phyloP scores from a whole-genome alignment of 2,888 invertebrate species.

The Epinotia bilunana region DNA sequence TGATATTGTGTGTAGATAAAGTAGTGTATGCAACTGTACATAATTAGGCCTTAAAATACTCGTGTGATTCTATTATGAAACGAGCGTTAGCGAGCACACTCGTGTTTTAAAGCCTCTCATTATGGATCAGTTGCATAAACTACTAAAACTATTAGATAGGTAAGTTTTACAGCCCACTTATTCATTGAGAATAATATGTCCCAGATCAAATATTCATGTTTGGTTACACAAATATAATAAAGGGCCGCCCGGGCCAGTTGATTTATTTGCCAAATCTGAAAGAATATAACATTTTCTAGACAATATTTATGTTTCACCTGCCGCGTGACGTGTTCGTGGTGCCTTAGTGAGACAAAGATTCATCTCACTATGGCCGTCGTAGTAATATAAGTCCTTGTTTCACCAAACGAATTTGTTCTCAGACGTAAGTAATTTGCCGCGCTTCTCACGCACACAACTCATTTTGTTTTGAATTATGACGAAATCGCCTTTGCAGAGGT shows the following conservation, averaged over 20 bases:
- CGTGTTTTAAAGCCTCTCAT: too few relatives aligned
- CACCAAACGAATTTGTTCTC: not conserved
- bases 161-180: not conserved
- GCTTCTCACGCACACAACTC: constrained; percentile 40
- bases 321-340: constrained; percentile 28
- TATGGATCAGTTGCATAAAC: too few relatives aligned
- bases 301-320: constrained; percentile 46
- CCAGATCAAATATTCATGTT: constrained; percentile 31
- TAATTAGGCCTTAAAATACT: too few relatives aligned
- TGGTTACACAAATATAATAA: constrained; percentile 36
- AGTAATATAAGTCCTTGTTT: constrained; percentile 7
- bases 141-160: not conserved
- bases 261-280: constrained; percentile 46
- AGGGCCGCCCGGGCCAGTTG: constrained; percentile 32
- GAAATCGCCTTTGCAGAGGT: constrained; percentile 21
- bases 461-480: constrained; percentile 44
- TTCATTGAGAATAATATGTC: constrained; percentile 18
- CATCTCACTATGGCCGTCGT: not conserved
- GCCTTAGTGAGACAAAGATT: constrained; percentile 4
- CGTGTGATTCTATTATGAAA: too few relatives aligned
- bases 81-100: too few relatives aligned
- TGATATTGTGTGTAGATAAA: too few relatives aligned
- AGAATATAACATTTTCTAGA: constrained; percentile 45
- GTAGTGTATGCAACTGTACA: too few relatives aligned
- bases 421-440: constrained; percentile 43